Evolutionary conservation across 2,888 invertebrate species (phyloP).

Genomic region (Rhamphomyia laevipes): DNA sequence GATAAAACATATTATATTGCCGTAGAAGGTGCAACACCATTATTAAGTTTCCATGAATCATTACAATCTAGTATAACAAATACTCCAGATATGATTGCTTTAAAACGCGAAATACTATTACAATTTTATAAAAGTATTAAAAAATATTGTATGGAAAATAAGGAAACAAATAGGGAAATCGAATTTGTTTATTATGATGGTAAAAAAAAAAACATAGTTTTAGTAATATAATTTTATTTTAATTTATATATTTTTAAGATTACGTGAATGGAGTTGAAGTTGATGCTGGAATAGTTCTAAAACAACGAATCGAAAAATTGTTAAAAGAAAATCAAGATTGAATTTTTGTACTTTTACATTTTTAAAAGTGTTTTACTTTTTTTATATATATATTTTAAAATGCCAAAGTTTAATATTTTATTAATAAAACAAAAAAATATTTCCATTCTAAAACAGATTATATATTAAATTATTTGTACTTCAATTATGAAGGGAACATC

Average conservation of each 20-base stretch:
- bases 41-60: constrained; percentile 29
- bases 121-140: constrained; percentile 27
- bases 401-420: too few species aligned
- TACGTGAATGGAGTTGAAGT: too few species aligned
- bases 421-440: too few species aligned
- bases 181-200: constrained; percentile 27
- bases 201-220: constrained; percentile 10
- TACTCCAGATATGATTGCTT: constrained; percentile 26
- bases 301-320: background rate
- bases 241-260: background rate
- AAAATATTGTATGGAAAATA: constrained; percentile 21
- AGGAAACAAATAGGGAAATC: constrained; percentile 23
- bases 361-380: too few species aligned
- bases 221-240: too few species aligned
- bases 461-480: too few species aligned
- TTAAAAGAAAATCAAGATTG: too few species aligned
- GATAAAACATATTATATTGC: constrained; percentile 24
- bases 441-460: too few species aligned
- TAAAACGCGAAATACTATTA: constrained; percentile 27
- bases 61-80: constrained; percentile 20
- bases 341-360: too few species aligned
- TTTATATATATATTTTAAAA: too few species aligned
- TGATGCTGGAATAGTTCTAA: background rate
- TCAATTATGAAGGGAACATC: too few species aligned
- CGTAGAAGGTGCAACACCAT: constrained; percentile 31